Percentiles rank a stretch among this genome's conserved stretches.
These are phyloP conservation scores for Sula dactylatra DNA, from an alignment of 2,113 vertebrate genomes.

Conservation along the genomic window DNA sequence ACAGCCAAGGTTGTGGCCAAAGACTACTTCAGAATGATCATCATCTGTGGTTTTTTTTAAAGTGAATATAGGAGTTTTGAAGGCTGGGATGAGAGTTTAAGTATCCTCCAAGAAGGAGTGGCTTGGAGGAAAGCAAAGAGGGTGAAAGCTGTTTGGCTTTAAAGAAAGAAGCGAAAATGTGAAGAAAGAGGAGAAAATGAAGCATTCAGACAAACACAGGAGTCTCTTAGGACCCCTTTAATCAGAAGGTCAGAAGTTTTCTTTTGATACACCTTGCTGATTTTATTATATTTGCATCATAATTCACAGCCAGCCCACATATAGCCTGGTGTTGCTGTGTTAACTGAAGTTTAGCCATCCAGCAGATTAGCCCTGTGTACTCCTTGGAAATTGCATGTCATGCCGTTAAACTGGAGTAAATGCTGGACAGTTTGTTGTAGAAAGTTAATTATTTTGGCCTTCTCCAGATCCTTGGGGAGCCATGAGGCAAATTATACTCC, in stretches of 20 bases:
- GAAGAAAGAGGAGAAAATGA: neutral
- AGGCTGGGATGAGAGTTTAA: neutral
- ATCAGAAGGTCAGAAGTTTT: neutral
- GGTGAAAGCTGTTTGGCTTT: neutral
- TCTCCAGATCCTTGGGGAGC: neutral
- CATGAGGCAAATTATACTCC: neutral
- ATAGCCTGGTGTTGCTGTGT: neutral
- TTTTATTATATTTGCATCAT: neutral
- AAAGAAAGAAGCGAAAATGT: neutral
- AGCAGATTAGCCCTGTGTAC: neutral
- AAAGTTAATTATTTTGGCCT: neutral
- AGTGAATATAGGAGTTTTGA: neutral
- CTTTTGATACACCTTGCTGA: neutral
- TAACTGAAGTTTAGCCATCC: conserved; percentile 19
- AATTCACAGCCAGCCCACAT: neutral
- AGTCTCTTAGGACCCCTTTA: neutral
- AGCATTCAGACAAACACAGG: neutral
- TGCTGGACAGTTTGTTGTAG: neutral
- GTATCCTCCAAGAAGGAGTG: neutral
- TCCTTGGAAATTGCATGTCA: neutral
- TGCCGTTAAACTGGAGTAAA: conserved; percentile 21
- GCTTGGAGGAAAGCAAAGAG: neutral
- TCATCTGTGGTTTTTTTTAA: neutral
- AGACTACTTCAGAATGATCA: neutral
- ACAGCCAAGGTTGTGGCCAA: neutral